Evolutionary conservation across 1,140 invertebrate species (phyloP), one percentile per base, ranked within the genome.

Genomic region (Drosophila parvula): DNA sequence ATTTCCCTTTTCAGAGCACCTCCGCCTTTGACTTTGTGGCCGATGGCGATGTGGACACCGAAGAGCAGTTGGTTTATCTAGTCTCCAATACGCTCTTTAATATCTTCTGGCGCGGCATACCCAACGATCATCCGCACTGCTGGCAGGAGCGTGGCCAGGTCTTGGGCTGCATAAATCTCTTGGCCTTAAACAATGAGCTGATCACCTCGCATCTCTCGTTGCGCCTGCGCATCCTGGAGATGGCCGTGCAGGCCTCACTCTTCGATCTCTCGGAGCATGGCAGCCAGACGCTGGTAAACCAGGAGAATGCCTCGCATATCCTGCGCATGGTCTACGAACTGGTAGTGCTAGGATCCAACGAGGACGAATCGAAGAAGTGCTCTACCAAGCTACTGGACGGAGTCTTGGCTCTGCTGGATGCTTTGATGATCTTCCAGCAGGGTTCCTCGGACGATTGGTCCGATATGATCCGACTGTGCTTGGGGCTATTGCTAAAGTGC

Each of bases 81-180:
- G 92, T 95, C 3, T 92, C 94, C 0, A 94, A 94, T 71, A 93
- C 94, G 48, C 78, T 95, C 7, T 94, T 94, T 60, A 94, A 94
- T 9, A 91, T 95, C 1, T 93, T 95, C 81, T 95, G 94, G 95
- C 93, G 94, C 71, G 95, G 95, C 27, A 92, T 95, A 22, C 93
- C 94, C 55, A 94, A 94, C 41, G 93, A 93, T 58, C 92, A 93
- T 82, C 93, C 92, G 55, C 92, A 93, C 18, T 93, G 93, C 40
- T 95, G 95, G 95, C 94, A 93, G 92, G 94, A 95, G 74, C 92
- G 94, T 56, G 94, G 94, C 41, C 93, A 95, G 74, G 94, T 95
- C 0, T 92, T 95, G 78, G 93, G 94, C 14, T 94, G 94, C 70
- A 93, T 95, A 14, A 94, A 95, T 90, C 84, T 94, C n/a, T 79